Evolutionary conservation across 2,113 vertebrate genomes (phyloP).

Genomic region (Indicator indicator): DNA sequence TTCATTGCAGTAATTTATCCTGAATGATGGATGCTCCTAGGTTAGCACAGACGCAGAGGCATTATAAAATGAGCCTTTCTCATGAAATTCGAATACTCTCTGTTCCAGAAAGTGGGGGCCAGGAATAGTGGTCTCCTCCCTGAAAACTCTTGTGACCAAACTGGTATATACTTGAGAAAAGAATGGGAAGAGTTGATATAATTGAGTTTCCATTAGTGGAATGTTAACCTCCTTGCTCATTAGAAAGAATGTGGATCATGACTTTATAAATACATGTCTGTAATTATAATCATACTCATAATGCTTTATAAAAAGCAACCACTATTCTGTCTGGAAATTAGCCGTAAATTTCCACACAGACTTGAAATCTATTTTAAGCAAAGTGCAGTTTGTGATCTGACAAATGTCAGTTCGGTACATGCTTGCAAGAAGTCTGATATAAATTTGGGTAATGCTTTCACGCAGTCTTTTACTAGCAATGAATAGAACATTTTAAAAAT

Average conservation of each 20-base stretch:
- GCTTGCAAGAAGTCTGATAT: neutral
- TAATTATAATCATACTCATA: neutral
- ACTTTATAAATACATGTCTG: constrained; percentile 2
- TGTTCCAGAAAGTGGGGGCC: neutral
- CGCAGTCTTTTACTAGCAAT: neutral
- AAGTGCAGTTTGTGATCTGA: neutral
- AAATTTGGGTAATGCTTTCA: neutral
- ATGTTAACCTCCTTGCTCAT: constrained; percentile 10
- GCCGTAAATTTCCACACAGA: constrained; percentile 19
- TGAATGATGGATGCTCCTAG: neutral
- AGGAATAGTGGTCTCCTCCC: neutral
- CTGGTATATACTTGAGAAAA: neutral
- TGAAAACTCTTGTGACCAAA: neutral
- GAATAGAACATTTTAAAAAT: neutral
- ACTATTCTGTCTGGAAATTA: neutral
- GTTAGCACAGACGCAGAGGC: rapidly evolving
- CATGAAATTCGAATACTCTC: neutral
- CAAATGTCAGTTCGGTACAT: neutral
- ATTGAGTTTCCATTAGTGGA: neutral
- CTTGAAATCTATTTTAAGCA: neutral
- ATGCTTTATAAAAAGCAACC: neutral
- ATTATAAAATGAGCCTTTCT: neutral
- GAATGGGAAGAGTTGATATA: neutral
- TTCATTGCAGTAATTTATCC: neutral
- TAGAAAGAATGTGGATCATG: neutral